Evolutionary conservation across 2,888 invertebrate species (phyloP).

Genomic region (Microctonus aethiopoides): DNA sequence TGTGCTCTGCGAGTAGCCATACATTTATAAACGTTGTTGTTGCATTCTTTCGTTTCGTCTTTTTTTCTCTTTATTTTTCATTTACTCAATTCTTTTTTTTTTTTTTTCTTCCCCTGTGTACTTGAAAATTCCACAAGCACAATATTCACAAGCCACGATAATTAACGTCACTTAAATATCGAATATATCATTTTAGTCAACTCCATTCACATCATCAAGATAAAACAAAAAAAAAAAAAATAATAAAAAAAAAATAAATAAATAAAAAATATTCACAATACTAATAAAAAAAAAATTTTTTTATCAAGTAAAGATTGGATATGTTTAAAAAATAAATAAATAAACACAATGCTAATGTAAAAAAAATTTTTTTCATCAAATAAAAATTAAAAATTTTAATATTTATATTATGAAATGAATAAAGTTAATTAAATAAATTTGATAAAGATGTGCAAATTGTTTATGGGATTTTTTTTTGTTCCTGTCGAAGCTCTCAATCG

Average conservation of each 20-base stretch:
- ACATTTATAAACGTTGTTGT: constrained; percentile 1
- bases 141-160: background rate
- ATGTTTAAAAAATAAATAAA: no score
- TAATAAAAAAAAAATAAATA: background rate
- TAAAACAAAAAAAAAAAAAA: no score
- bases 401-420: no score
- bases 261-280: no score
- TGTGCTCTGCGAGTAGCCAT: background rate
- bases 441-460: background rate
- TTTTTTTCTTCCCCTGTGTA: background rate
- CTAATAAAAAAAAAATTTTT: no score
- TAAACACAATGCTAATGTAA: no score
- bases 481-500: constrained; percentile 62
- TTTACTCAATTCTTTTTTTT: background rate
- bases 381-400: no score
- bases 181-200: background rate
- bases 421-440: background rate
- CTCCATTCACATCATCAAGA: no score
- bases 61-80: background rate
- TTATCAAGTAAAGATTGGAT: no score
- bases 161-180: background rate
- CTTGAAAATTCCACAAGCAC: background rate
- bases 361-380: no score
- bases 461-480: constrained; percentile 37
- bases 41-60: background rate